phyloP scores from a whole-genome alignment of 1,140 invertebrate genomes.

The Zaprionus inermis region DNA sequence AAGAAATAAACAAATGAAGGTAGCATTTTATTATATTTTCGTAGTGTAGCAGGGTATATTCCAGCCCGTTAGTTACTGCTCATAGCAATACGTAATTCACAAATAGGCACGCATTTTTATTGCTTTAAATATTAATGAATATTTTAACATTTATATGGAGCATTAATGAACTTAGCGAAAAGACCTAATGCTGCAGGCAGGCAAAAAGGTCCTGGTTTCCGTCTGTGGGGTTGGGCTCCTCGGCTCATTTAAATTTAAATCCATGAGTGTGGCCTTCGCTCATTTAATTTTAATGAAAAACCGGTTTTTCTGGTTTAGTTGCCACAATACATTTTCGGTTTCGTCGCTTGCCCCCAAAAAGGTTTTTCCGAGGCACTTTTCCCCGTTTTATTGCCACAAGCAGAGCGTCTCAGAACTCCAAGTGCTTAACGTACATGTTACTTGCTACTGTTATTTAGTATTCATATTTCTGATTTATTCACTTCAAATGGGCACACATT shows the following conservation, averaged over 20 bases:
- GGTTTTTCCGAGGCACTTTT: slow-evolving; percentile 35
- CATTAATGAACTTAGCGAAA: slow-evolving; percentile 64
- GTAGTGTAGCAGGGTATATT: neutral
- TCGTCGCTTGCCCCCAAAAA: slow-evolving; percentile 18
- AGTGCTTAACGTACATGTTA: slow-evolving; percentile 12
- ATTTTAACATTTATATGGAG: slow-evolving; percentile 66
- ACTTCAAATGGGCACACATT: slow-evolving; percentile 79
- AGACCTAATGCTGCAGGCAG: slow-evolving; percentile 9
- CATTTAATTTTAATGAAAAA: slow-evolving; percentile 83
- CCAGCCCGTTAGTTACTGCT: neutral
- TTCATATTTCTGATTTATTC: slow-evolving; percentile 83
- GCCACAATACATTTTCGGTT: slow-evolving; percentile 33
- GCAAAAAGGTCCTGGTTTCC: slow-evolving; percentile 6
- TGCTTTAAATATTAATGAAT: slow-evolving; percentile 78
- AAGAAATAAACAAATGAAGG: neutral
- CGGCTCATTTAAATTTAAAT: slow-evolving; percentile 80
- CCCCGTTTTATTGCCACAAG: slow-evolving; percentile 59
- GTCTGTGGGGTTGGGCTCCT: neutral
- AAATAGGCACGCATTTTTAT: slow-evolving; percentile 54
- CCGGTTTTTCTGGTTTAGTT: slow-evolving; percentile 73
- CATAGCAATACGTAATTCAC: neutral
- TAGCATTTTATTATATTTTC: neutral
- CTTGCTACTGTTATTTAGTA: slow-evolving; percentile 75
- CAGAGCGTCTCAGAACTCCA: slow-evolving; percentile 9
- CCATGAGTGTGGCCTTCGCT: slow-evolving; percentile 67